A percentile compares a stretch with the other conserved stretches of the same genome.
Conservation (phyloP, 2,797 vertebrate genomes). For the Spondyliosoma cantharus region DNA sequence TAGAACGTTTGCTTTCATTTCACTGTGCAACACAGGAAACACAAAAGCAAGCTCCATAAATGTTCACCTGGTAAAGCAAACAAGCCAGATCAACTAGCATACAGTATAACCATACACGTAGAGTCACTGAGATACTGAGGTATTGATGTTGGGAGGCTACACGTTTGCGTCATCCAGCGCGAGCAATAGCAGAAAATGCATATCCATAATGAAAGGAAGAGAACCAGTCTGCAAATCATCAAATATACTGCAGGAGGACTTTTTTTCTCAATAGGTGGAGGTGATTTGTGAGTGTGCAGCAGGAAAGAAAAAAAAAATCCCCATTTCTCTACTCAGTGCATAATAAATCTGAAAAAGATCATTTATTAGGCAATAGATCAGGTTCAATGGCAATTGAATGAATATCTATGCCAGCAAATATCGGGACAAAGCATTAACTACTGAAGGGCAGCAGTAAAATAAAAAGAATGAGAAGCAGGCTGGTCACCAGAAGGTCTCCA, state of each 20-base stretch:
- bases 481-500: slow-evolving; percentile 34
- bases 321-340: slow-evolving; percentile 12
- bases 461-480: slow-evolving; percentile 9
- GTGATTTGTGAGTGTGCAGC: slow-evolving; percentile 12
- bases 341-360: slow-evolving; percentile 59
- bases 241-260: slow-evolving; percentile 1
- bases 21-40: not conserved
- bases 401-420: slow-evolving; percentile 13
- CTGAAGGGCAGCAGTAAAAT: slow-evolving; percentile 24
- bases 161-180: slow-evolving; percentile 9
- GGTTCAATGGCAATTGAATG: slow-evolving; percentile 21
- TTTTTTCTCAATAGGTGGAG: not conserved
- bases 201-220: slow-evolving; percentile 17
- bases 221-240: slow-evolving; percentile 14
- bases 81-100: not conserved
- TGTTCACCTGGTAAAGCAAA: slow-evolving; percentile 14
- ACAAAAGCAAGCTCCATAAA: not conserved
- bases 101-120: slow-evolving; percentile 19
- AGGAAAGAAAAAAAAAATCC: slow-evolving; percentile 13
- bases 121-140: slow-evolving; percentile 12
- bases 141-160: slow-evolving; percentile 8
- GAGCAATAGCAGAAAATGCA: slow-evolving; percentile 12
- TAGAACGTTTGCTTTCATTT: slow-evolving; percentile 21
- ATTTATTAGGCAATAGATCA: slow-evolving; percentile 45
- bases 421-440: slow-evolving; percentile 13